Conservation (phyloP, 1,140 invertebrate species). For the Trichonephila clavata region DNA sequence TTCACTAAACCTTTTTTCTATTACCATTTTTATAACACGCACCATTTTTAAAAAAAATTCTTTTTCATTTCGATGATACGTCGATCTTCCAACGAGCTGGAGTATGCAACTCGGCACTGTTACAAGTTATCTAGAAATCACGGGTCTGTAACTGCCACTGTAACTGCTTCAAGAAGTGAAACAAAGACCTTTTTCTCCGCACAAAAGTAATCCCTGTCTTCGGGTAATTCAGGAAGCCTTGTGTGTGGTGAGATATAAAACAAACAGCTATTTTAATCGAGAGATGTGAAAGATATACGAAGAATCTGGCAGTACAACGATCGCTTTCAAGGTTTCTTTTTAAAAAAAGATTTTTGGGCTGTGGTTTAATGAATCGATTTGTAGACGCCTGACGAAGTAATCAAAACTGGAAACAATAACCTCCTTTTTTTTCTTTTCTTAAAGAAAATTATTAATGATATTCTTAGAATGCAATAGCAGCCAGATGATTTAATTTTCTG, state of each 20-base stretch:
- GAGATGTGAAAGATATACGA: not conserved
- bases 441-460: not conserved
- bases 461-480: not conserved
- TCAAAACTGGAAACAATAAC: not conserved
- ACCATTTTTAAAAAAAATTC: too few species aligned
- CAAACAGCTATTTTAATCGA: conserved; percentile 5
- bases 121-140: not conserved
- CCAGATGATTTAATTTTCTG: too few species aligned
- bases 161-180: not conserved
- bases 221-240: not conserved
- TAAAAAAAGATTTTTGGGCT: not conserved
- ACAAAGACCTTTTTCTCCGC: not conserved
- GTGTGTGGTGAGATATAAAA: not conserved
- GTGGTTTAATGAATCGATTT: not conserved
- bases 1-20: too few species aligned
- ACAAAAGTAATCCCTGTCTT: not conserved
- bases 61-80: too few species aligned
- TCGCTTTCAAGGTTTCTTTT: not conserved
- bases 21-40: too few species aligned
- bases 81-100: too few species aligned
- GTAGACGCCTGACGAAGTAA: not conserved
- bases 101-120: not conserved
- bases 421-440: not conserved
- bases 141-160: not conserved
- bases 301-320: not conserved